Base-by-base conservation (phyloP, 2,888 invertebrate genomes). In the Heteromurus nitidus region DNA sequence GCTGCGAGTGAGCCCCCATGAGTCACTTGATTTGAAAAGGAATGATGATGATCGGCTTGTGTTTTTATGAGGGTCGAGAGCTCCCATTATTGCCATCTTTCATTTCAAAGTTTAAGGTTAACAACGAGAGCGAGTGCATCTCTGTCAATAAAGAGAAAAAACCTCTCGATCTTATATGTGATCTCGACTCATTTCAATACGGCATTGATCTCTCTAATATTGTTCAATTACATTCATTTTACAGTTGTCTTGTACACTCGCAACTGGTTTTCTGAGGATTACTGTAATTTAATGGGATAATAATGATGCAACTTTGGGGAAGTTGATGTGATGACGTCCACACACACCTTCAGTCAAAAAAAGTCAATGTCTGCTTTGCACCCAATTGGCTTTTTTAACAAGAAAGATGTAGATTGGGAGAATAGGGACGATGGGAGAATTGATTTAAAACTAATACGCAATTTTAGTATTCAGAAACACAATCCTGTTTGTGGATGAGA, bases 221-320 rank as follows among this genome's bases (percentile, higher is more conserved):
- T n/a, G n/a, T n/a, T n/a, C n/a, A n/a, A n/a, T n/a, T n/a, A n/a
- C n/a, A n/a, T n/a, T n/a, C n/a, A n/a, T n/a, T 47, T 47, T 47
- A 47, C 47, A 47, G 47, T 47, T 47, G 47, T 47, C 3, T 11
- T 47, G n/a, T n/a, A n/a, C n/a, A n/a, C 7, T 16, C 16, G 13
- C 47, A 47, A 47, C 47, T 47, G 47, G 47, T n/a, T n/a, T 47
- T 47, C 47, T 3, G 47, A n/a, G 47, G 11, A 47, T 11, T 47
- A 47, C 7, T 47, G n/a, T 47, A 47, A 16, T 47, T 47, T 47
- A 47, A 47, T 47, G 47, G 47, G 47, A 47, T 47, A 47, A 47
- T 47, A 47, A 47, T 47, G 47, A 47, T 47, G n/a, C n/a, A n/a
- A n/a, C n/a, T n/a, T n/a, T n/a, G n/a, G n/a, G n/a, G 47, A 47